These are phyloP conservation scores for Hoplodrina ambigua DNA, from an alignment of 2,888 invertebrate species.

Conservation along the genomic window DNA sequence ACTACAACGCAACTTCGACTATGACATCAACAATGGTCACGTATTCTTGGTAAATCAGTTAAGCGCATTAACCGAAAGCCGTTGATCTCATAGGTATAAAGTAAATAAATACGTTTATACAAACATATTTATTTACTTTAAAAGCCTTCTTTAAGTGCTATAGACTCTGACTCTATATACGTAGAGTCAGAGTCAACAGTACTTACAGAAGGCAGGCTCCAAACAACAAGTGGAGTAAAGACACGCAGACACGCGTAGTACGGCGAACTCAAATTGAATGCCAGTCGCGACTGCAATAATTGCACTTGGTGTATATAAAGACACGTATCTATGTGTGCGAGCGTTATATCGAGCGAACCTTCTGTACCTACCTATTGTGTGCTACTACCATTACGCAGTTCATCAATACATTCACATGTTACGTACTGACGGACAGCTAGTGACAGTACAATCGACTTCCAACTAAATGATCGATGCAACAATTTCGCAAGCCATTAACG, in stretches of 20 bases:
- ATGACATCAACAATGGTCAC: too few species aligned
- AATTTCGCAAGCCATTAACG: slow-evolving; percentile 48
- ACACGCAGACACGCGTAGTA: too few species aligned
- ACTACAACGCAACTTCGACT: too few species aligned
- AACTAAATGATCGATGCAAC: slow-evolving; percentile 31
- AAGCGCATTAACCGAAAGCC: slow-evolving; percentile 26
- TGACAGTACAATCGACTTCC: slow-evolving; percentile 30
- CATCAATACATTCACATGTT: slow-evolving; percentile 38
- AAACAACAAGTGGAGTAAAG: background rate
- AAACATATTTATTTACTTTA: too few species aligned
- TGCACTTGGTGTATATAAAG: too few species aligned
- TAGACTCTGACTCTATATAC: too few species aligned
- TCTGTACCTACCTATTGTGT: background rate
- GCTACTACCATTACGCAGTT: slow-evolving; percentile 7
- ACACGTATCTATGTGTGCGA: background rate
- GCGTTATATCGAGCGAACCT: background rate
- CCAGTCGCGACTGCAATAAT: background rate
- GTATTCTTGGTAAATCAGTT: background rate
- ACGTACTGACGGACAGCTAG: slow-evolving; percentile 19
- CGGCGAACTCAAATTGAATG: background rate
- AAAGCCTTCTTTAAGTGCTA: too few species aligned
- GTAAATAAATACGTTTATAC: too few species aligned
- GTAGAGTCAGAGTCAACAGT: too few species aligned
- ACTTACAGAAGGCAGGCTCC: background rate
- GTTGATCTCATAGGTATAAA: too few species aligned